Conservation (phyloP, 64 coral and sea anemone species). For the Pocillopora damicornis region DNA sequence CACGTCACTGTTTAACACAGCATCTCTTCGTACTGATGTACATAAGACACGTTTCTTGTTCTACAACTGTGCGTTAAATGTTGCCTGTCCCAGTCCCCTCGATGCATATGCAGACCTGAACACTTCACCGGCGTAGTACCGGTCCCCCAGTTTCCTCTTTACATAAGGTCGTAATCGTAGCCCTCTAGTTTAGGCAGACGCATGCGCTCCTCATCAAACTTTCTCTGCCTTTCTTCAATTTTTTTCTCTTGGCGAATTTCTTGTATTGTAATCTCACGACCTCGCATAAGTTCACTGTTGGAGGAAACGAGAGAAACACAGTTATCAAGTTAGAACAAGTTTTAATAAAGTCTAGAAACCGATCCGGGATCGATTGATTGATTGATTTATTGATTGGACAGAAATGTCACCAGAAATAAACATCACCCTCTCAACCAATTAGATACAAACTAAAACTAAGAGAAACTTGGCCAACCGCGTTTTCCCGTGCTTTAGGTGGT, state of each 20-base stretch:
- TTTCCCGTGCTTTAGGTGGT: background rate
- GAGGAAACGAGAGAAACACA: background rate
- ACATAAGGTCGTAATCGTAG: slow-evolving; percentile 94
- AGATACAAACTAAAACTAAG: too few relatives aligned
- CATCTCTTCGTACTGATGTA: too few relatives aligned
- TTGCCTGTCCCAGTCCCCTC: too few relatives aligned
- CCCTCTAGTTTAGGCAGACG: slow-evolving; percentile 80
- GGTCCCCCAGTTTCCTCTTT: background rate
- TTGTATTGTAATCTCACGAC: slow-evolving; percentile 85
- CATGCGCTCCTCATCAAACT: slow-evolving; percentile 77
- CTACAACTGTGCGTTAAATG: too few relatives aligned
- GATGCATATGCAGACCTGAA: too few relatives aligned
- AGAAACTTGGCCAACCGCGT: too few relatives aligned
- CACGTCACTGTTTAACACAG: too few relatives aligned
- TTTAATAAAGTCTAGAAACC: too few relatives aligned
- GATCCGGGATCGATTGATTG: background rate
- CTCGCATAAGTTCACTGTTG: slow-evolving; percentile 83
- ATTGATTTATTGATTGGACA: background rate
- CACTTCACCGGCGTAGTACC: background rate
- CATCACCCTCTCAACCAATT: too few relatives aligned
- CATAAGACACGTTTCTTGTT: too few relatives aligned
- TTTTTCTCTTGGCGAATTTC: slow-evolving; percentile 77
- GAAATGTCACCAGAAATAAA: background rate
- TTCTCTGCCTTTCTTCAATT: slow-evolving; percentile 74
- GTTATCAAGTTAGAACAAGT: too few relatives aligned